These are phyloP conservation scores for Huso huso DNA, from an alignment of 2,797 vertebrate species.

Conservation along the genomic window DNA sequence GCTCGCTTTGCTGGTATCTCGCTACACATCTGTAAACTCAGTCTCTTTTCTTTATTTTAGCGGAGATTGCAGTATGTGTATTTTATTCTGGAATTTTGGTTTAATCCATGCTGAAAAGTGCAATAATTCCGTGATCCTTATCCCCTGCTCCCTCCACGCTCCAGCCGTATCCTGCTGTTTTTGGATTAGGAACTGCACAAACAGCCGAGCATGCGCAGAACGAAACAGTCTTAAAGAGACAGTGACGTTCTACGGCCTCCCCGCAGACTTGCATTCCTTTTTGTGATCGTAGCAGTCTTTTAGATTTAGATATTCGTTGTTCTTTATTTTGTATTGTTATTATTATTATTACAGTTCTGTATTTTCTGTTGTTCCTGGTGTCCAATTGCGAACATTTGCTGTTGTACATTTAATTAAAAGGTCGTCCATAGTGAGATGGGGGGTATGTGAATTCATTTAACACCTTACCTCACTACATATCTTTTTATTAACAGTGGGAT, in stretches of 20 bases:
- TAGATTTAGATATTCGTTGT: too few relatives aligned
- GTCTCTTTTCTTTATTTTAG: conserved; percentile 1
- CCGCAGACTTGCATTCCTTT: too few relatives aligned
- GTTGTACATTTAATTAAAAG: too few relatives aligned
- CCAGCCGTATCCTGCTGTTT: conserved; percentile 30
- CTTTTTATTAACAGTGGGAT: too few relatives aligned
- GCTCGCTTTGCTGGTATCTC: conserved; percentile 18
- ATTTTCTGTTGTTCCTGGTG: too few relatives aligned
- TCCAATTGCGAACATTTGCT: too few relatives aligned
- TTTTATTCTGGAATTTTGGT: conserved; percentile 2
- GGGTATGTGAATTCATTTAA: too few relatives aligned
- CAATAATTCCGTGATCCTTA: conserved; percentile 26
- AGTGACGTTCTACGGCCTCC: conserved; percentile 21
- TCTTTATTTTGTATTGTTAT: too few relatives aligned
- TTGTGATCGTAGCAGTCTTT: too few relatives aligned
- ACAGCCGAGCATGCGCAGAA: conserved; percentile 59
- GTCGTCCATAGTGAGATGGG: too few relatives aligned
- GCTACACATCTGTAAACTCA: not conserved
- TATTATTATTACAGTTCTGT: too few relatives aligned
- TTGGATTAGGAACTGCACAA: conserved; percentile 51
- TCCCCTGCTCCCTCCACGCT: conserved; percentile 1
- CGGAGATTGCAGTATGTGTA: not conserved
- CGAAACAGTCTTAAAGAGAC: conserved; percentile 52
- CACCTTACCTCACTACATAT: too few relatives aligned
- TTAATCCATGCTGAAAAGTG: conserved; percentile 16